Conservation (phyloP, 2,797 vertebrate genomes). For the Salarias fasciatus region DNA sequence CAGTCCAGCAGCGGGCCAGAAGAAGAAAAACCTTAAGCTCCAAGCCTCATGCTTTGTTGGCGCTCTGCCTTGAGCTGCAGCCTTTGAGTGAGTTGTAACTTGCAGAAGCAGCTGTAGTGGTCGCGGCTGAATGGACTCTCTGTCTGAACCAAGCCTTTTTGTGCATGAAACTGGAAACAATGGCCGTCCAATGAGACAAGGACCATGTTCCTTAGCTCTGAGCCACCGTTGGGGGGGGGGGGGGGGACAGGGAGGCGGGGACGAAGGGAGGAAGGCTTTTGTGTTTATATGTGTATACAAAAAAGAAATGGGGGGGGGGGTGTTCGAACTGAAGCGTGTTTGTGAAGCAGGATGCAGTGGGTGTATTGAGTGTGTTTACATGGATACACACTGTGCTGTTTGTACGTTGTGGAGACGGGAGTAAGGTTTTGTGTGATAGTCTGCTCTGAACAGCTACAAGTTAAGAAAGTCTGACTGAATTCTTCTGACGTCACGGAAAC, state of each 20-base stretch:
- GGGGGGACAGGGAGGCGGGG: too few species aligned
- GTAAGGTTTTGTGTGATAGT: conserved; percentile 1
- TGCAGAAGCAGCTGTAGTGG: conserved; percentile 28
- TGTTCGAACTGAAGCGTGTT: conserved; percentile 26
- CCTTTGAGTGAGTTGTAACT: conserved; percentile 27
- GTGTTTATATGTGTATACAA: conserved; percentile 37
- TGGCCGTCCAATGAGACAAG: conserved; percentile 60
- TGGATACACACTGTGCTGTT: conserved; percentile 7
- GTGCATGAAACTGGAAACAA: conserved; percentile 62
- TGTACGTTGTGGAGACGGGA: not conserved
- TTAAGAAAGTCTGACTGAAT: not conserved
- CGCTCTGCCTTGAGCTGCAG: conserved; percentile 10
- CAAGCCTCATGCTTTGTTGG: conserved; percentile 1
- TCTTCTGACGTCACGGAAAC: not conserved
- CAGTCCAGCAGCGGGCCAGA: not conserved
- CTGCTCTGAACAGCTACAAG: conserved; percentile 9
- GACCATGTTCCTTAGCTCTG: conserved; percentile 45
- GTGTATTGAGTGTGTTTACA: conserved; percentile 4
- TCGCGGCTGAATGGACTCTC: conserved; percentile 46
- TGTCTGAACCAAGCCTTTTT: conserved; percentile 45
- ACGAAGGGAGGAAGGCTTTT: conserved; percentile 35
- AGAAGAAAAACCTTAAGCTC: not conserved
- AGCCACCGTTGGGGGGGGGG: conserved; percentile 33
- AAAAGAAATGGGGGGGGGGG: conserved; percentile 22
- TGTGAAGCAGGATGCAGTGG: conserved; percentile 22